Conservation (phyloP, 2,797 vertebrate genomes). For the Alectoris magna region DNA sequence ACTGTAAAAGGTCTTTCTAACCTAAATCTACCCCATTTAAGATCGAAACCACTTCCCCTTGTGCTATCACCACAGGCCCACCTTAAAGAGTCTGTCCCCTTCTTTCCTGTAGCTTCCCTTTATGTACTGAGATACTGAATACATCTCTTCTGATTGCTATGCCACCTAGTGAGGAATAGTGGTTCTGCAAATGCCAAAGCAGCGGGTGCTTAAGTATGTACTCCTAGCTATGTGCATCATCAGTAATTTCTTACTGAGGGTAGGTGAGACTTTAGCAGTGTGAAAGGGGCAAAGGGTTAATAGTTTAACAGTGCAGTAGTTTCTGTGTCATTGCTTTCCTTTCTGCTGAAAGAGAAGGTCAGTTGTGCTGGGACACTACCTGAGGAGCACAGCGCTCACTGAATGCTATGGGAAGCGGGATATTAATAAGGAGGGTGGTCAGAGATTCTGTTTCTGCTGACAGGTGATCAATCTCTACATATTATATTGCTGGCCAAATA, state of each 20-base stretch:
- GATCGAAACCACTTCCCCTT: no score
- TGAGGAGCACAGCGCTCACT: background rate
- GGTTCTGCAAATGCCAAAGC: background rate
- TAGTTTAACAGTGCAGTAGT: background rate
- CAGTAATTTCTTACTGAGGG: background rate
- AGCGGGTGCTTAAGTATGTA: background rate
- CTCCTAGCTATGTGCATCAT: background rate
- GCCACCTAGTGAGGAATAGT: background rate
- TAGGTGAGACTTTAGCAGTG: background rate
- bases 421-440: background rate
- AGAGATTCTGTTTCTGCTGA: background rate
- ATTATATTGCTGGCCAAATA: background rate
- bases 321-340: background rate
- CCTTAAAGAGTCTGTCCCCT: no score
- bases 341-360: background rate
- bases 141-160: background rate
- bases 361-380: background rate
- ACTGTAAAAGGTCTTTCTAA: no score
- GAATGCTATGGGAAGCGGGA: background rate
- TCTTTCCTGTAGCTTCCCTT: no score
- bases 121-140: background rate
- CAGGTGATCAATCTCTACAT: background rate
- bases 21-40: no score
- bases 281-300: no score
- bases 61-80: no score